Conservation (phyloP, 2,113 vertebrate species). For the Acanthochromis polyacanthus region DNA sequence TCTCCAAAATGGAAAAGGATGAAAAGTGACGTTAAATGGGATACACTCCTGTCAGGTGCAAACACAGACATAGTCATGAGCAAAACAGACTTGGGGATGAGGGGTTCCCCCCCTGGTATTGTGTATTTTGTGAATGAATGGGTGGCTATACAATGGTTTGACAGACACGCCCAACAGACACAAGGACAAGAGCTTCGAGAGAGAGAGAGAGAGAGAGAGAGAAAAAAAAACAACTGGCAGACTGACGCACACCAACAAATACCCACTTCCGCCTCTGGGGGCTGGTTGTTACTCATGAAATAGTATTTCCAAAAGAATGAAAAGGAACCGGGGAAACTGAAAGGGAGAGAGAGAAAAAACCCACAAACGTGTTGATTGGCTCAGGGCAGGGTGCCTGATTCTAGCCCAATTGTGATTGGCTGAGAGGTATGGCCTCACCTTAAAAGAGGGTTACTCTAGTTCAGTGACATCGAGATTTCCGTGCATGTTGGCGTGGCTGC, state of each 20-base stretch:
- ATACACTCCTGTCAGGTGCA: constrained; percentile 12
- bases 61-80: constrained; percentile 40
- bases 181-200: constrained; percentile 47
- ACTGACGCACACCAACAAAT: constrained; percentile 41
- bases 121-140: constrained; percentile 74
- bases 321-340: constrained; percentile 42
- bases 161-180: constrained; percentile 49
- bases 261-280: constrained; percentile 58
- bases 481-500: constrained; percentile 41
- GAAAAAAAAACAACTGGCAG: constrained; percentile 30
- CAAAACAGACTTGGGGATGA: constrained; percentile 27
- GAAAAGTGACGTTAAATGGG: constrained; percentile 8
- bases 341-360: constrained; percentile 10
- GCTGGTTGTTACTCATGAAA: constrained; percentile 72
- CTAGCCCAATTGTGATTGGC: constrained; percentile 74
- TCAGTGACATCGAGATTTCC: constrained; percentile 73
- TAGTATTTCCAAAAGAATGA: constrained; percentile 65
- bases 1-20: constrained; percentile 6
- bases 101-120: constrained; percentile 50
- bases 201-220: constrained; percentile 7
- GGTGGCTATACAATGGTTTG: constrained; percentile 60
- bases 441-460: constrained; percentile 81
- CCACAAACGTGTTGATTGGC: constrained; percentile 79
- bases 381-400: constrained; percentile 80
- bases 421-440: constrained; percentile 81